Percentiles rank a stretch among this genome's conserved stretches.
Conservation (phyloP, 2,113 vertebrate genomes). For the Leptosomus discolor region DNA sequence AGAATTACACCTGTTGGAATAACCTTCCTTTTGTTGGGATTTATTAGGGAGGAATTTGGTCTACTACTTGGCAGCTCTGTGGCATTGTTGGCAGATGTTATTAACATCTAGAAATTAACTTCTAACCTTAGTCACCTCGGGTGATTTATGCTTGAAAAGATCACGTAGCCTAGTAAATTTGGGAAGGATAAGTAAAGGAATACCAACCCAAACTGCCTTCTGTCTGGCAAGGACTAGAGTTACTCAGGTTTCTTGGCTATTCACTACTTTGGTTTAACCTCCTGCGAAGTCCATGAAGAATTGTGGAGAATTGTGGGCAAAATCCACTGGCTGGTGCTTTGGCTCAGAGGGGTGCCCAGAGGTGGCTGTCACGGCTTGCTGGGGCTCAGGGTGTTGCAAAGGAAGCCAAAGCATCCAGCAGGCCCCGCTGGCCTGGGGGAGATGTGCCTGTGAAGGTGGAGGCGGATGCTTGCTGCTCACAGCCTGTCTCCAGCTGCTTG, state of each 20-base stretch:
- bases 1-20: background rate
- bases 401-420: background rate
- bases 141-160: constrained; percentile 30
- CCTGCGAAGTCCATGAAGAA: background rate
- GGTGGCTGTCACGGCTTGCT: background rate
- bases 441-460: background rate
- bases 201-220: background rate
- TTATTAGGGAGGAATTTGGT: background rate
- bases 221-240: background rate
- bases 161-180: constrained; percentile 16
- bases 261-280: background rate
- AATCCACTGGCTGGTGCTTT: background rate
- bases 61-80: background rate
- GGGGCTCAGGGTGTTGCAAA: accelerated
- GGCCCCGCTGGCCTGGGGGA: background rate
- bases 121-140: constrained; percentile 18
- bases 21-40: background rate
- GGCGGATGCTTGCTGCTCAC: background rate
- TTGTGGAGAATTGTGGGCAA: background rate
- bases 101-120: constrained; percentile 30
- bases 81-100: background rate
- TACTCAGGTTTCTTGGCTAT: background rate
- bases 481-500: background rate
- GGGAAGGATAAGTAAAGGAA: constrained; percentile 8
- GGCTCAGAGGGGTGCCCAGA: background rate